Percentiles rank a stretch among this genome's conserved stretches.
Conservation (phyloP, 2,113 vertebrate genomes). For the Pollimyrus isidori region DNA sequence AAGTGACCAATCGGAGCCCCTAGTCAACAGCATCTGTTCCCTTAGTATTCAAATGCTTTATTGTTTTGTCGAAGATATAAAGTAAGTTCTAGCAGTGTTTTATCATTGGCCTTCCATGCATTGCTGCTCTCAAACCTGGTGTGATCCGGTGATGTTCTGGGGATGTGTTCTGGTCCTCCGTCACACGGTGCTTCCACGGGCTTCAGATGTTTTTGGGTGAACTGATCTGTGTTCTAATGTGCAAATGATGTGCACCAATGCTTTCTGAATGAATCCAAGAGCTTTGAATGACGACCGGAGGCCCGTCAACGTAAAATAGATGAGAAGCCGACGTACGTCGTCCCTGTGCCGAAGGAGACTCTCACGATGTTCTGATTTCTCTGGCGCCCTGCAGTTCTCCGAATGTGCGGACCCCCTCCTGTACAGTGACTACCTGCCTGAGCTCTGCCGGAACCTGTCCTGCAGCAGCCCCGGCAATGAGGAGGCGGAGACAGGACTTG, state of each 20-base stretch:
- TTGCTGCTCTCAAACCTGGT: background rate
- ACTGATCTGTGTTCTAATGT: background rate
- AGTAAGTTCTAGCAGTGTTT: background rate
- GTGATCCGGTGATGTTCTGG: background rate
- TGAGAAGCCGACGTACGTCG: background rate
- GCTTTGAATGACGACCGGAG: background rate
- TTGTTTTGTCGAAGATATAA: background rate
- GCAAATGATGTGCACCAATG: background rate
- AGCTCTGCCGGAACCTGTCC: conserved; percentile 66
- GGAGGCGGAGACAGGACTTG: conserved; percentile 64
- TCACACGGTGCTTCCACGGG: background rate
- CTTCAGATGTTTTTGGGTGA: background rate
- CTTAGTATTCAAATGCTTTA: background rate
- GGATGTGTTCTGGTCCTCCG: background rate
- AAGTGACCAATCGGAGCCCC: background rate
- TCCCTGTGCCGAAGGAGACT: background rate
- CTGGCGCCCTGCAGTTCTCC: conserved; percentile 65
- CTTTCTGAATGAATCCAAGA: background rate
- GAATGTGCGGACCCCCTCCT: conserved; percentile 85
- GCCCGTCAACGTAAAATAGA: background rate
- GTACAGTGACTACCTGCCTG: conserved; percentile 87
- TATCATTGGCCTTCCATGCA: background rate
- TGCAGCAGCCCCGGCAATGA: conserved; percentile 52
- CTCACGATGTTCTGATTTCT: background rate
- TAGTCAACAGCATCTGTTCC: background rate